Conservation (phyloP, 2,888 invertebrate genomes). For the Dioctria linearis region DNA sequence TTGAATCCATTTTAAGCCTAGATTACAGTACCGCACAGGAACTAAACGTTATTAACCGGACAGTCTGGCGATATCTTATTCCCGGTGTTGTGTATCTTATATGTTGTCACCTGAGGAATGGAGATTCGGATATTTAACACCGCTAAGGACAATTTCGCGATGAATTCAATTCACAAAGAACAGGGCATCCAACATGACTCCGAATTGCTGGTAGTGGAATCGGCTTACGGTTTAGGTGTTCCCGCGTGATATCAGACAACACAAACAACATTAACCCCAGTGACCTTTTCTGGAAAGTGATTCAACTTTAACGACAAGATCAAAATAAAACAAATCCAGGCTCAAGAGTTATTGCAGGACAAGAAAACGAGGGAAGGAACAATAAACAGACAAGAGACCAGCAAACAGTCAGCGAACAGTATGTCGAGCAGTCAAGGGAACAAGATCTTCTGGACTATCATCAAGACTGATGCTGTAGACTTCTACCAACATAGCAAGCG, state of each 20-base stretch:
- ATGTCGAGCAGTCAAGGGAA: constrained; percentile 56
- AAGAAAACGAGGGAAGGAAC: constrained; percentile 27
- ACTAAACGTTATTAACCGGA: background rate
- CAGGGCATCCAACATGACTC: constrained; percentile 55
- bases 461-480: constrained; percentile 9
- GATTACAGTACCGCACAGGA: background rate
- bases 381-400: constrained; percentile 28
- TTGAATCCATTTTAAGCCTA: constrained; percentile 10
- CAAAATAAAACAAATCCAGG: constrained; percentile 54
- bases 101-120: constrained; percentile 23
- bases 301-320: constrained; percentile 58
- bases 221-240: constrained; percentile 58
- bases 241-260: constrained; percentile 54
- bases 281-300: constrained; percentile 56
- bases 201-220: constrained; percentile 57
- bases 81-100: background rate
- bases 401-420: constrained; percentile 53
- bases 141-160: constrained; percentile 49
- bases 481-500: background rate
- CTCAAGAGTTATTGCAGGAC: constrained; percentile 57
- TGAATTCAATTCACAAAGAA: constrained; percentile 55
- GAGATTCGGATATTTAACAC: background rate
- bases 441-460: constrained; percentile 53
- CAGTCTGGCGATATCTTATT: constrained; percentile 7
- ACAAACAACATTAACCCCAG: constrained; percentile 58